These are phyloP conservation scores for Mythimna loreyi DNA, from an alignment of 2,888 invertebrate species.

Conservation along the genomic window DNA sequence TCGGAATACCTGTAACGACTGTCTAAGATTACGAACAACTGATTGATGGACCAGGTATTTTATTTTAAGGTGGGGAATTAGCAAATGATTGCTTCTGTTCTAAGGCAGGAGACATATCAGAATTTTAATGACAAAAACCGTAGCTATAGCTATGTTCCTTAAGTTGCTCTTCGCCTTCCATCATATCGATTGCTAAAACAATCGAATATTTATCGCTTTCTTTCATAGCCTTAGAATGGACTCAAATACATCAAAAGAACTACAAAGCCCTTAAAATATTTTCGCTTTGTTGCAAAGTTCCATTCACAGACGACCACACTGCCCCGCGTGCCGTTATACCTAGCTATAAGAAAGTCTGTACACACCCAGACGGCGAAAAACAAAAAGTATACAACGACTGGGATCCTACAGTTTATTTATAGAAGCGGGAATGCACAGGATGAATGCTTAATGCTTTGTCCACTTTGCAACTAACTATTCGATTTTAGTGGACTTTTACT, in stretches of 20 bases:
- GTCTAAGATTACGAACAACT: not conserved
- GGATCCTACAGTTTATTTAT: constrained; percentile 61
- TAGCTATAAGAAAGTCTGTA: constrained; percentile 29
- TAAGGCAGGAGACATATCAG: no score
- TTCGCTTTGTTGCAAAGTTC: not conserved
- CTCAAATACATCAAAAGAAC: not conserved
- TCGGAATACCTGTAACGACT: no score
- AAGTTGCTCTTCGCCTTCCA: no score
- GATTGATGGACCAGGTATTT: not conserved
- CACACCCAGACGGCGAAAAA: constrained; percentile 51
- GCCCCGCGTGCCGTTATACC: constrained; percentile 11
- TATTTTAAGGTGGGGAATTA: no score
- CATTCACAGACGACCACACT: not conserved
- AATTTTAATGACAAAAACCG: no score
- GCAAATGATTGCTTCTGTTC: no score
- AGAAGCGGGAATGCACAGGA: constrained; percentile 59
- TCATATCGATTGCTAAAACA: not conserved
- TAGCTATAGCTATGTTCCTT: no score
- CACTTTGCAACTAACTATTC: constrained; percentile 48
- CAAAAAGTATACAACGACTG: constrained; percentile 56
- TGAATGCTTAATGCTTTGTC: constrained; percentile 60
- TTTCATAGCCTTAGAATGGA: not conserved
- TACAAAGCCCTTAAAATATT: not conserved
- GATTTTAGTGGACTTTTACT: constrained; percentile 22
- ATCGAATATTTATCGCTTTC: not conserved